Evolutionary conservation across 2,113 vertebrate species (phyloP).

Genomic region (Romanogobio albipinnatus): DNA sequence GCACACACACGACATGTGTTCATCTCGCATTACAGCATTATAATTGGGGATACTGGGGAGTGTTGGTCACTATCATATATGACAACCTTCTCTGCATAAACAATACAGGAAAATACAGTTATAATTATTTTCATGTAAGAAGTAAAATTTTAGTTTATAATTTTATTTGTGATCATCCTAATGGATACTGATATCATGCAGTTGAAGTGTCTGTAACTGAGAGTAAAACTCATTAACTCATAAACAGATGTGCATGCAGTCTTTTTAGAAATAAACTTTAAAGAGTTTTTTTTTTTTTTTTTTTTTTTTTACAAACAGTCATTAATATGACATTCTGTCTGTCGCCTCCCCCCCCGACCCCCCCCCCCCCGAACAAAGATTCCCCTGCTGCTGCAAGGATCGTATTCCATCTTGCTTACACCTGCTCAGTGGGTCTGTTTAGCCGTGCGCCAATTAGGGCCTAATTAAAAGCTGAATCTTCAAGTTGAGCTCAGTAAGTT

Average conservation of each 20-base stretch:
- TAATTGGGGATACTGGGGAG: not conserved
- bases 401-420: slow-evolving; percentile 56
- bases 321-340: not conserved
- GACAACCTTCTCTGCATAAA: not conserved
- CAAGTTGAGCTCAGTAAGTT: slow-evolving; percentile 29
- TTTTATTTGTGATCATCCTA: not conserved
- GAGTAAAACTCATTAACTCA: not conserved
- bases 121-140: too few relatives aligned
- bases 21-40: not conserved
- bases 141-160: too few relatives aligned
- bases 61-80: not conserved
- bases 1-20: not conserved
- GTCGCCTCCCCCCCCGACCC: not conserved
- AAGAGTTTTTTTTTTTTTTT: not conserved
- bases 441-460: slow-evolving; percentile 55
- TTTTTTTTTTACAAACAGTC: not conserved
- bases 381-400: slow-evolving; percentile 37
- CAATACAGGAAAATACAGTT: too few relatives aligned
- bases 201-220: not conserved
- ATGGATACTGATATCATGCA: not conserved
- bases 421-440: slow-evolving; percentile 52
- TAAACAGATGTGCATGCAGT: not conserved
- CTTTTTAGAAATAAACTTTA: not conserved
- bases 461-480: slow-evolving; percentile 54
- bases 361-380: not conserved